Evolutionary conservation across 2,888 invertebrate genomes (phyloP), one percentile per base, ranked within the genome.

Genomic region (Ichneumoninae sp.): DNA sequence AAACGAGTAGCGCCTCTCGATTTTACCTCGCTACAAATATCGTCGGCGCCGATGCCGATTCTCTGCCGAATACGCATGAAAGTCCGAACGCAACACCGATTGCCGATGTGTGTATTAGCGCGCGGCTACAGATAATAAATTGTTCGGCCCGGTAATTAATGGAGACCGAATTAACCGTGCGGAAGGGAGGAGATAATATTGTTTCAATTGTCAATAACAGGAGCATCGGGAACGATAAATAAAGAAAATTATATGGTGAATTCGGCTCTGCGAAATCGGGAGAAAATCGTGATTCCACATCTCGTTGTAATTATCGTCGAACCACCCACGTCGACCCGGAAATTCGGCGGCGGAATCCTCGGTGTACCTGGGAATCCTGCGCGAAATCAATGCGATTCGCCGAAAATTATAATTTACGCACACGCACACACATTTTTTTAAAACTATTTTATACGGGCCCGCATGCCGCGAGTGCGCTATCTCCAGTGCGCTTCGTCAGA

Each of bases 1-100:
- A 90, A 89, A 89, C 89, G 88, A 89, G 88, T 80, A 82, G 69
- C 75, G 36, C 50, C 60, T 74, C 69, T 80, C 85, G 80, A 85
- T 85, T 80, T 77, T 80, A 30, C 74, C 57, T 54, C 54, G 60
- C 52, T 60, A 65, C 54, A 78, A 40, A 68, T 60, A 83, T 19
- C 60, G 54, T 68, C 70, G 70, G 22, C 13, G 74, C 65, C 36
- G 16, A n/a, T 33, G 30, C 8, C 6, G 26, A 22, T 65, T 54
- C 54, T 22, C 22, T 44, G 36, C 26, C 74, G 30, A 44, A 22
- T 16, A 16, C 30, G 19, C 6, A 52, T 13, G 7, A 65, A 76
- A 76, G 66, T 76, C 65, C 66, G 54, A 66, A 5, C 33, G 40
- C 52, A 54, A 66, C 40, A n/a, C 47, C 19, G 52, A 54, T 66